phyloP scores from a whole-genome alignment of 2,113 vertebrate species.

The Misgurnus anguillicaudatus region DNA sequence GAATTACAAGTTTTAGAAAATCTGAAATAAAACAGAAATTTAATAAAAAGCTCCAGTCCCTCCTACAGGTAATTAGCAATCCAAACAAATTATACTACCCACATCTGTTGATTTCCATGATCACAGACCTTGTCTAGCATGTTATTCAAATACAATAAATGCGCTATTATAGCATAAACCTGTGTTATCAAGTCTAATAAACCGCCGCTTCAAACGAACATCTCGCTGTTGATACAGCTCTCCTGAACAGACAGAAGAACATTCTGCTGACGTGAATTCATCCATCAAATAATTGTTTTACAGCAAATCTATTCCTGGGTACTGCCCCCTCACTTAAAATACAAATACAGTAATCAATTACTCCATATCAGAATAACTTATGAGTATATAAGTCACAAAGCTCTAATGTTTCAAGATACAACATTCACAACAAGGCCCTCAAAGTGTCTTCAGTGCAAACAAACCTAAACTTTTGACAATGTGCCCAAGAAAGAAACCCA shows the following conservation, averaged over 20 bases:
- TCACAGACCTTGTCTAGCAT: conserved; percentile 4
- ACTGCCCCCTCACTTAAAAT: not conserved
- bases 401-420: too few species aligned
- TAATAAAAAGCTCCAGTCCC: too few species aligned
- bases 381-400: not conserved
- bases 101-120: not conserved
- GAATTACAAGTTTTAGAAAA: too few species aligned
- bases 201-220: not conserved
- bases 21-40: too few species aligned
- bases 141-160: conserved; percentile 11
- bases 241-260: not conserved
- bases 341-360: not conserved
- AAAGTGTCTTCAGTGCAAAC: not conserved
- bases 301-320: conserved; percentile 7
- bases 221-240: conserved; percentile 9
- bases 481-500: not conserved
- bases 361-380: conserved; percentile 1
- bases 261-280: not conserved
- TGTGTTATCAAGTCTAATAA: too few species aligned
- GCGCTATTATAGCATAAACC: not conserved
- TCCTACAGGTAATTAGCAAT: not conserved
- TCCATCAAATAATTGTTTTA: not conserved
- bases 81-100: not conserved
- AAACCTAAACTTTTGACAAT: not conserved
- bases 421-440: not conserved